Conservation (phyloP, 1,140 invertebrate species). For the Caenorhabditis tropicalis region DNA sequence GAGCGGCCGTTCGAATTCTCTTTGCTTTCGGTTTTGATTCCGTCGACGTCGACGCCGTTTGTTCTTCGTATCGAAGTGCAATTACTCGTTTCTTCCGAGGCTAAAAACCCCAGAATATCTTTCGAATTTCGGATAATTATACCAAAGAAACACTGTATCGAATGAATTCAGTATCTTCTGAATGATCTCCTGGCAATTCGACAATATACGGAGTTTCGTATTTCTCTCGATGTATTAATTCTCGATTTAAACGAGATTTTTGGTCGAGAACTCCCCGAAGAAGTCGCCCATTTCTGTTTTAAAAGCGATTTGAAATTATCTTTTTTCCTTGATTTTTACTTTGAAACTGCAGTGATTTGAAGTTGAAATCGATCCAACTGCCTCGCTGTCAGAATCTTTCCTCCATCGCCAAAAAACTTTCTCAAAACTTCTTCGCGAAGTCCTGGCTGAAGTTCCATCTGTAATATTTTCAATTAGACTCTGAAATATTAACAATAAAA, state of each 20-base stretch:
- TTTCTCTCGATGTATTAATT: neutral
- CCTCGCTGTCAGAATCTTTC: neutral
- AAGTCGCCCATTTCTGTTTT: neutral
- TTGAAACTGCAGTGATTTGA: neutral
- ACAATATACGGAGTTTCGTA: conserved; percentile 17
- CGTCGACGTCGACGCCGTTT: neutral
- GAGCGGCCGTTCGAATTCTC: neutral
- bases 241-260: neutral
- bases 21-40: neutral
- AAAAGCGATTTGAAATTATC: neutral
- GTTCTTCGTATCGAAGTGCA: neutral
- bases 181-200: neutral
- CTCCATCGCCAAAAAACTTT: neutral
- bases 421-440: neutral
- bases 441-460: neutral
- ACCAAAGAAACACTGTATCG: conserved; percentile 27
- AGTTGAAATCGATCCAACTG: conserved; percentile 2
- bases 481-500: no score
- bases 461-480: neutral
- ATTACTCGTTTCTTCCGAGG: neutral
- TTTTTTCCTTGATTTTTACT: neutral
- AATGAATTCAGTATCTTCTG: neutral
- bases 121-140: no score
- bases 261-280: conserved; percentile 5
- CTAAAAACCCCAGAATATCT: neutral